These are phyloP conservation scores for Cynodonichthys magdalenae DNA, from an alignment of 2,797 vertebrate species.

Conservation along the genomic window DNA sequence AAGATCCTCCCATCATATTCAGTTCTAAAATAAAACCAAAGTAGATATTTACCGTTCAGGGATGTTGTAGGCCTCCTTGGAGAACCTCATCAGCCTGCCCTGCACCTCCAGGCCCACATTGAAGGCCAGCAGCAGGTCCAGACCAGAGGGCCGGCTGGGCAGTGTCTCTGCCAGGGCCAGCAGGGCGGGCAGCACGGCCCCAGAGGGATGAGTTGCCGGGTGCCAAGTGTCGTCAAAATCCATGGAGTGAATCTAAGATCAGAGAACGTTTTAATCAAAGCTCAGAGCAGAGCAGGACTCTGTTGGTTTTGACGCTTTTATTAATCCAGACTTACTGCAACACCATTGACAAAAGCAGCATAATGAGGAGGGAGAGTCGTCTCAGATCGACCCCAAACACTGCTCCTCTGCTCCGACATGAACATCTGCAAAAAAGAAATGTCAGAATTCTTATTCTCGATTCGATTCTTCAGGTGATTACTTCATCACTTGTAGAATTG, in stretches of 20 bases:
- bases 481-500: no score
- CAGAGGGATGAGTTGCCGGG: constrained; percentile 94
- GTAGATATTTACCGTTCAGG: constrained; percentile 84
- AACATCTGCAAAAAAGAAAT: constrained; percentile 85
- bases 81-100: constrained; percentile 89
- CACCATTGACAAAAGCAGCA: constrained; percentile 92
- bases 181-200: constrained; percentile 87
- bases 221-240: constrained; percentile 97
- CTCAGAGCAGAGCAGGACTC: neutral
- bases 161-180: constrained; percentile 86
- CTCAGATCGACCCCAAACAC: constrained; percentile 86
- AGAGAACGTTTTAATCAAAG: neutral
- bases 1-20: no score
- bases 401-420: constrained; percentile 80
- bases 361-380: constrained; percentile 84
- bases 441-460: no score
- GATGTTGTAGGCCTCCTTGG: constrained; percentile 89
- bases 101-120: constrained; percentile 93
- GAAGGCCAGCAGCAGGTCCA: constrained; percentile 91
- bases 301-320: neutral
- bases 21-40: no score
- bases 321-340: constrained; percentile 84
- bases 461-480: no score
- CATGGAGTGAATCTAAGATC: constrained; percentile 91
- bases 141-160: constrained; percentile 83